Base-by-base conservation (phyloP, 2,797 vertebrate genomes). In the Channallabes apus region DNA sequence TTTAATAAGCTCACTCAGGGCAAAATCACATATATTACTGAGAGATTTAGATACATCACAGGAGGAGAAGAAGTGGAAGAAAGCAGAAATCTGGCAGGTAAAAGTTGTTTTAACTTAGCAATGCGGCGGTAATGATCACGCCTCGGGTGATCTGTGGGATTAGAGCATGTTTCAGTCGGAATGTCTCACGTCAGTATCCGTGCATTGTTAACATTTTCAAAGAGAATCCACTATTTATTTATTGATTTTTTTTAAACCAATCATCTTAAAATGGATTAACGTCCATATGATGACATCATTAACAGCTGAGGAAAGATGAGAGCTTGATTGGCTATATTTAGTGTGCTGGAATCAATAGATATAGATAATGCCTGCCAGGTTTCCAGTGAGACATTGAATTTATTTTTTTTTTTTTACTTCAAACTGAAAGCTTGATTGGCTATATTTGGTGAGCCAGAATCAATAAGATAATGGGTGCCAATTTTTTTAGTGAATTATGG, bases 1-100 rank as follows among this genome's bases (percentile, higher is more conserved):
- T 82, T 72, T 72, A 72, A 82, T 82, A 59, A 73, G 68, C 29
- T 6, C 68, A 82, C 32, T 38, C 67, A 6, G 80, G 65, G 67
- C 67, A 58, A 32, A 81, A 29, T 54, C 41, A 20, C 4, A n/a
- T 18, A 56, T 75, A 22, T 46, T 3, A 17, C 6, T 32, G 51
- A 58, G 73, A 59, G 73, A 4, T 59, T 58, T 35, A 20, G 73
- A 29, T 76, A 9, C 73, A 76, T 56, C 22, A 61, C 32, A 61
- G 20, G 29, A 61, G 20, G 29, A 77, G 73, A 32, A 22, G 29
- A 32, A 5, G 15, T 76, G n/a, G 75, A 77, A 77, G 18, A n/a
- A 14, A 24, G 76, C 38, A 78, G 20, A 35, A 38, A 58, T 7
- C n/a, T 38, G 11, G 24, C 20, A 6, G 76, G 76, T 76, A 15